These are phyloP conservation scores for Drosophila erecta DNA, from an alignment of 1,140 invertebrate genomes.

Conservation along the genomic window DNA sequence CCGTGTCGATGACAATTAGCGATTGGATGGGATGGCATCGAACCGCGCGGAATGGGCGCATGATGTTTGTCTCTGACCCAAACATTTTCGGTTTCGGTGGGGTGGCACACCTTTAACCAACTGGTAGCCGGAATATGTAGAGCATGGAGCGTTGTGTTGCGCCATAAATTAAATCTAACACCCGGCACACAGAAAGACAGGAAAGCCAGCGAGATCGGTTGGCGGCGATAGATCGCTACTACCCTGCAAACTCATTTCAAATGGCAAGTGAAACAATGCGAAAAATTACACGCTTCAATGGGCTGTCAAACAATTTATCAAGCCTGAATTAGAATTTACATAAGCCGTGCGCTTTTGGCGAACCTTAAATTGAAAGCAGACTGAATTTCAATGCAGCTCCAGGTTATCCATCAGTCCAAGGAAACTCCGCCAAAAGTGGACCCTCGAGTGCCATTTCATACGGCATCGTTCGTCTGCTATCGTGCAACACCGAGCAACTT, in stretches of 20 bases:
- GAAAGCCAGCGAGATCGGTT: constrained; percentile 49
- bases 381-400: constrained; percentile 24
- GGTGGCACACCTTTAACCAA: constrained; percentile 48
- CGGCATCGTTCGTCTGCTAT: constrained; percentile 16
- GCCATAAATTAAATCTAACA: constrained; percentile 83
- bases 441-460: constrained; percentile 27
- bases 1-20: constrained; percentile 81
- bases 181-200: constrained; percentile 33
- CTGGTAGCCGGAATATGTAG: constrained; percentile 70
- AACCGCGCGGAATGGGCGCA: constrained; percentile 16
- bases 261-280: constrained; percentile 56
- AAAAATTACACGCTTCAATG: constrained; percentile 52
- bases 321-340: constrained; percentile 24
- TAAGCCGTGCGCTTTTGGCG: constrained; percentile 10
- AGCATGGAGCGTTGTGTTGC: constrained; percentile 72
- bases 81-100: constrained; percentile 26
- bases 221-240: constrained; percentile 20
- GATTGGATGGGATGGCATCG: constrained; percentile 62
- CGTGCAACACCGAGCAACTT: constrained; percentile 24
- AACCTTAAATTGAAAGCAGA: constrained; percentile 30
- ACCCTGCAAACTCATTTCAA: constrained; percentile 35
- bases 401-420: constrained; percentile 30
- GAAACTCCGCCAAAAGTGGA: constrained; percentile 54
- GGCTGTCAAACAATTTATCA: constrained; percentile 45
- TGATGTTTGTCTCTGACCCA: constrained; percentile 41